Evolutionary conservation across 2,113 vertebrate species (phyloP).

Genomic region (Istiophorus platypterus): DNA sequence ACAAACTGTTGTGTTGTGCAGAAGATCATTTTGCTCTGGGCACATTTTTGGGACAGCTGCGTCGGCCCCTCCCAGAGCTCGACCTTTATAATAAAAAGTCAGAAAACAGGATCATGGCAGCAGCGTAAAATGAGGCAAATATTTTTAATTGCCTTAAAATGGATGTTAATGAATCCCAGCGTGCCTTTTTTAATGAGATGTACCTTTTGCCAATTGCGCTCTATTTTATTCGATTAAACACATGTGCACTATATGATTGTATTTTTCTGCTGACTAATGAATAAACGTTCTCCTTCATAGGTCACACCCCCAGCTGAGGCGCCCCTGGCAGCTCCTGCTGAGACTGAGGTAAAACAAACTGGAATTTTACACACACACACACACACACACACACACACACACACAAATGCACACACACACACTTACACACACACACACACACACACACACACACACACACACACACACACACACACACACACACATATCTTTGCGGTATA

Average conservation of each 20-base stretch:
- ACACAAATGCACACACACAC: slow-evolving; percentile 9
- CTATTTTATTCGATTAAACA: background rate
- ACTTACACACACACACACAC: background rate
- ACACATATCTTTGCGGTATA: background rate
- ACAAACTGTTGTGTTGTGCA: background rate
- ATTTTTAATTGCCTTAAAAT: background rate
- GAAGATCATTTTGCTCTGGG: slow-evolving; percentile 30
- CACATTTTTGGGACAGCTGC: slow-evolving; percentile 40
- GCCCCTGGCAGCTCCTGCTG: slow-evolving; percentile 36
- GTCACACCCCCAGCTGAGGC: slow-evolving; percentile 39
- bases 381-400: background rate
- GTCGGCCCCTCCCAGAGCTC: slow-evolving; percentile 10
- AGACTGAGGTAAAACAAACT: slow-evolving; percentile 63
- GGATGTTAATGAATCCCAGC: background rate
- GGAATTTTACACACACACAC: background rate
- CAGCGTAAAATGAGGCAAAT: background rate
- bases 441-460: background rate
- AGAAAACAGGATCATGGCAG: background rate
- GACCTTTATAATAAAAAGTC: slow-evolving; percentile 15
- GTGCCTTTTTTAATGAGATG: background rate
- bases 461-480: background rate
- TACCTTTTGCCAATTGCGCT: background rate
- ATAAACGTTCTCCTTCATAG: slow-evolving; percentile 23
- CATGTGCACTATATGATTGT: background rate
- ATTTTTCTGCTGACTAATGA: background rate